Evolutionary conservation across 2,797 vertebrate genomes (phyloP).

Genomic region (Cichlasoma orientale): DNA sequence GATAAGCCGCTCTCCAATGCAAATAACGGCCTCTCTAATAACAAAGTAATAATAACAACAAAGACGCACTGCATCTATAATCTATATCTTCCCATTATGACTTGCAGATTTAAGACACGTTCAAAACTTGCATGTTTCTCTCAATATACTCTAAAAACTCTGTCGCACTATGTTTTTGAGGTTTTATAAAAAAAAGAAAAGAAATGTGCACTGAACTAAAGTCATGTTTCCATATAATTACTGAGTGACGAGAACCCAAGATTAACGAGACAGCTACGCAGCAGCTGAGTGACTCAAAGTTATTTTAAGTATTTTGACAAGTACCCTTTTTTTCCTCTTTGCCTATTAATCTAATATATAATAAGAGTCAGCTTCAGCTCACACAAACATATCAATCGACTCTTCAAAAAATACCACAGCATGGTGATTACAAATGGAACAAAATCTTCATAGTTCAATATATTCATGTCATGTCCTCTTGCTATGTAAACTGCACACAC

Average conservation of each 20-base stretch:
- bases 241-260: neutral
- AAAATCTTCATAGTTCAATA: neutral
- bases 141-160: neutral
- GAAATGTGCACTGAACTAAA: neutral
- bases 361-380: slow-evolving; percentile 23
- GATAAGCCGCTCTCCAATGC: neutral
- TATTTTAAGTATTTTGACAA: slow-evolving; percentile 22
- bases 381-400: slow-evolving; percentile 18
- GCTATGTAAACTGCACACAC: neutral
- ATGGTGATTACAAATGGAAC: neutral
- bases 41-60: neutral
- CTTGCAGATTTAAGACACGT: neutral
- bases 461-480: neutral
- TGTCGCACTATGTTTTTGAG: neutral
- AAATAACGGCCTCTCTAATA: neutral
- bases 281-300: neutral
- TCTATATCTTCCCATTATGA: neutral
- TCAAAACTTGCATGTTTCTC: neutral
- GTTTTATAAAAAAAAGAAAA: neutral
- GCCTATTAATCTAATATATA: slow-evolving; percentile 20
- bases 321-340: slow-evolving; percentile 13
- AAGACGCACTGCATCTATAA: neutral
- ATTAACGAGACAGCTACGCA: neutral
- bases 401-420: slow-evolving; percentile 12
- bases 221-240: neutral